These are phyloP conservation scores for Gymnarchus niloticus DNA, from an alignment of 2,113 vertebrate species.

Conservation along the genomic window DNA sequence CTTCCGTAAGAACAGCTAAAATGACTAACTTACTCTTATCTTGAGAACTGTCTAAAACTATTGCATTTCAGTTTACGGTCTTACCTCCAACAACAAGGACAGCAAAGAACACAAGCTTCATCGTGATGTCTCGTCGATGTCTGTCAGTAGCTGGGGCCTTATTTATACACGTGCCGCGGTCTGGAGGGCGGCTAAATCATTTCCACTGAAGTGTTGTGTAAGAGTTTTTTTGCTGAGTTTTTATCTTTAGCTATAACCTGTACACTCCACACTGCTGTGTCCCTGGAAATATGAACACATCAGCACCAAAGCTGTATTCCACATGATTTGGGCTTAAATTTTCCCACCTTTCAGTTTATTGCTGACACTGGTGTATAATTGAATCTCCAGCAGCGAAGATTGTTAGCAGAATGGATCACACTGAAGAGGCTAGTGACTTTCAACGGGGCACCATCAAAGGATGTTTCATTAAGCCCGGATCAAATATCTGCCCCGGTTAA, in stretches of 20 bases:
- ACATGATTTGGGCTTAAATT: conserved; percentile 32
- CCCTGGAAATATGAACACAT: background rate
- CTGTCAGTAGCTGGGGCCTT: background rate
- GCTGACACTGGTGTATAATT: background rate
- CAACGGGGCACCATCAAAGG: no score
- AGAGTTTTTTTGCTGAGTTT: background rate
- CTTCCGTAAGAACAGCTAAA: background rate
- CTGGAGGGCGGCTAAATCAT: conserved; percentile 17
- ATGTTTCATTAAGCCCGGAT: no score
- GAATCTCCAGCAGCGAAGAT: no score
- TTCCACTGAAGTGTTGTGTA: conserved; percentile 24
- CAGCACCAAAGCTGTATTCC: background rate
- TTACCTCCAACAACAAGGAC: conserved; percentile 63
- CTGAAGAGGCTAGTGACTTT: no score
- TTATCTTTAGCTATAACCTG: background rate
- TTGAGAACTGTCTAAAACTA: background rate
- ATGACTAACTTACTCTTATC: background rate
- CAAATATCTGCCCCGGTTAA: no score
- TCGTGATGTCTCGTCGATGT: conserved; percentile 41
- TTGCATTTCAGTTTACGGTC: conserved; percentile 12
- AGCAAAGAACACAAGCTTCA: conserved; percentile 61
- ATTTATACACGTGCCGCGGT: conserved; percentile 49
- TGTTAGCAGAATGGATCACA: no score
- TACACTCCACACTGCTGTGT: background rate
- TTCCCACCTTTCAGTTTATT: conserved; percentile 36